Evolutionary conservation across 2,797 vertebrate species (phyloP).

Genomic region (Xiphorhynchus erythropygius): DNA sequence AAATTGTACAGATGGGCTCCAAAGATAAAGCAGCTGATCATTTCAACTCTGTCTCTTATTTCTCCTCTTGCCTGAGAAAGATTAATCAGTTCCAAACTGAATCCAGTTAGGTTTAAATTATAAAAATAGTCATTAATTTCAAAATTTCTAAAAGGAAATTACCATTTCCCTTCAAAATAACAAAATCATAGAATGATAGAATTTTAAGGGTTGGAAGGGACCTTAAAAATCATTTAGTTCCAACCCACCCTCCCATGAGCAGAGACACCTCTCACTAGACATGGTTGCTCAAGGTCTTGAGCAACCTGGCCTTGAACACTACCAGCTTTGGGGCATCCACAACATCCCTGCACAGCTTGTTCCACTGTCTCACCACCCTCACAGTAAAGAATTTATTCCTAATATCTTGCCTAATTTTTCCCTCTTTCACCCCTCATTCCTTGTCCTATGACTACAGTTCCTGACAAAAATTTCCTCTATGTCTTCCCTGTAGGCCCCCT

Average conservation of each 20-base stretch:
- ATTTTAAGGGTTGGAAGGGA: not conserved
- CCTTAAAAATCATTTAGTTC: not conserved
- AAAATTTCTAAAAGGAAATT: not conserved
- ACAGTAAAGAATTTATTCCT: not conserved
- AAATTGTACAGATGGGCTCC: not conserved
- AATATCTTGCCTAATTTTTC: not conserved
- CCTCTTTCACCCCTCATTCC: not conserved
- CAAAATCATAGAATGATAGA: not conserved
- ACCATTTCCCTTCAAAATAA: not conserved
- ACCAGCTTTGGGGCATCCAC: rapidly evolving
- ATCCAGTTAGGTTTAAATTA: not conserved
- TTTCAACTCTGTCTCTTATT: not conserved
- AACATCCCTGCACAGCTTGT: not conserved
- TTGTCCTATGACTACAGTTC: not conserved
- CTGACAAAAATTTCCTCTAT: not conserved
- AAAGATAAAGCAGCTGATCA: not conserved
- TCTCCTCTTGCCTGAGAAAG: not conserved
- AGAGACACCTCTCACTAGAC: not conserved
- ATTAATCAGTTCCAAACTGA: not conserved
- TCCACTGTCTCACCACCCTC: not conserved
- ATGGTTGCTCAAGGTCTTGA: not conserved
- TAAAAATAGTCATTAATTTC: not conserved
- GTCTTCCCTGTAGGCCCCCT: not conserved
- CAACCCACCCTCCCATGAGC: rapidly evolving
- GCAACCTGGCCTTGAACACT: not conserved